Evolutionary conservation across 2,888 invertebrate genomes (phyloP).

Genomic region (Magallana nippona): DNA sequence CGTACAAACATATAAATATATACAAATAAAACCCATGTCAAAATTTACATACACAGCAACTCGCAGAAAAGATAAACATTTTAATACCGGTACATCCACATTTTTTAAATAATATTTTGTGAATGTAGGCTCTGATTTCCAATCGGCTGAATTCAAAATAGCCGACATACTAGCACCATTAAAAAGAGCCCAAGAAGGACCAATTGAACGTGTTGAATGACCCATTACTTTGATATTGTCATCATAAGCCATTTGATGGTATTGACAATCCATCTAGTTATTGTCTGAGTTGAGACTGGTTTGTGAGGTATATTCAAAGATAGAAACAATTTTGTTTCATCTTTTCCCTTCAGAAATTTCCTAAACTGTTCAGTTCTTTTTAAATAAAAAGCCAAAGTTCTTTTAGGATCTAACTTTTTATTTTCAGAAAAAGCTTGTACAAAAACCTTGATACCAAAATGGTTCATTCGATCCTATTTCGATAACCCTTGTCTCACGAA

Average conservation of each 20-base stretch:
- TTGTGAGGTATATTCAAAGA: conserved; percentile 32
- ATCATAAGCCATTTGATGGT: conserved; percentile 44
- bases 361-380: conserved; percentile 38
- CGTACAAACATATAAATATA: no score
- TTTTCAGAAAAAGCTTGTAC: conserved; percentile 25
- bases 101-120: conserved; percentile 46
- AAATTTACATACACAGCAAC: no score
- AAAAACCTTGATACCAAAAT: conserved; percentile 32
- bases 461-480: conserved; percentile 36
- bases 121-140: conserved; percentile 48
- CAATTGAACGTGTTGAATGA: conserved; percentile 43
- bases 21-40: no score
- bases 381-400: conserved; percentile 37
- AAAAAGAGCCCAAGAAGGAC: conserved; percentile 50
- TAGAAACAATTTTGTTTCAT: conserved; percentile 46
- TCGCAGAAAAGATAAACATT: no score
- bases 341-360: neutral
- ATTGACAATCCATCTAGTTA: conserved; percentile 47
- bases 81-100: neutral
- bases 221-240: conserved; percentile 44
- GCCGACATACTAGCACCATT: conserved; percentile 46
- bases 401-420: conserved; percentile 42
- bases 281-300: no score
- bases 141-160: conserved; percentile 49
- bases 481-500: neutral